These are phyloP conservation scores for Lathronympha strigana DNA, from an alignment of 2,888 invertebrate species.

Conservation along the genomic window DNA sequence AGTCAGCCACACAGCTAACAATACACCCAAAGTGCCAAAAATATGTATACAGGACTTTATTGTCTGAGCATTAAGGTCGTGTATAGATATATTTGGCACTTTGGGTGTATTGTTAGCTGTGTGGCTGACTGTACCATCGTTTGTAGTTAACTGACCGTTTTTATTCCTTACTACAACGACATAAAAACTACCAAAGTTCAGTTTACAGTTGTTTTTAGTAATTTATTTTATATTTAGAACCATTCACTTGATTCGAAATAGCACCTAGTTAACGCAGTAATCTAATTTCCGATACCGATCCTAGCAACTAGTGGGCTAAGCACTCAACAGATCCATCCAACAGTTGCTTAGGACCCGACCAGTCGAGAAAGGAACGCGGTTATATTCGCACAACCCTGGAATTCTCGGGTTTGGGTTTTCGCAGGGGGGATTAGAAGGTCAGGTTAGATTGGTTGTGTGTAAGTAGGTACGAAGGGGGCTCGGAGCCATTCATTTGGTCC, in stretches of 20 bases:
- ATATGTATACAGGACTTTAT: too few relatives aligned
- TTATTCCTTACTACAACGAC: too few relatives aligned
- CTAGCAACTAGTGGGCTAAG: conserved; percentile 78
- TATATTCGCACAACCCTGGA: conserved; percentile 49
- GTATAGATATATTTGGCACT: too few relatives aligned
- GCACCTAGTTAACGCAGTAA: conserved; percentile 47
- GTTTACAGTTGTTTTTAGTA: too few relatives aligned
- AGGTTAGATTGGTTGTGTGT: conserved; percentile 54
- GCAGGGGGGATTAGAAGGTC: conserved; percentile 65
- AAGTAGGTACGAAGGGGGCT: conserved; percentile 59
- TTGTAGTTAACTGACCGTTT: too few relatives aligned
- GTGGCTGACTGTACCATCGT: too few relatives aligned
- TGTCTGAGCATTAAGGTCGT: too few relatives aligned
- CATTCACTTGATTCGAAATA: conserved; percentile 3
- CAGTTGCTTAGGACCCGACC: conserved; percentile 66
- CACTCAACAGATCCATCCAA: conserved; percentile 75
- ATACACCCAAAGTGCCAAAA: too few relatives aligned
- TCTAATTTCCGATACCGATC: conserved; percentile 65
- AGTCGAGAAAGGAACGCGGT: conserved; percentile 58
- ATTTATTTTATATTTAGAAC: conserved; percentile 9
- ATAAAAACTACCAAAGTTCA: too few relatives aligned
- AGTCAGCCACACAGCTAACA: too few relatives aligned
- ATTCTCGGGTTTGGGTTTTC: conserved; percentile 45
- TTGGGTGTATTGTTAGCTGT: too few relatives aligned
- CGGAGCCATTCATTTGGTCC: conserved; percentile 72